phyloP scores from a whole-genome alignment of 2,797 vertebrate species.

The Distichodus sexfasciatus region DNA sequence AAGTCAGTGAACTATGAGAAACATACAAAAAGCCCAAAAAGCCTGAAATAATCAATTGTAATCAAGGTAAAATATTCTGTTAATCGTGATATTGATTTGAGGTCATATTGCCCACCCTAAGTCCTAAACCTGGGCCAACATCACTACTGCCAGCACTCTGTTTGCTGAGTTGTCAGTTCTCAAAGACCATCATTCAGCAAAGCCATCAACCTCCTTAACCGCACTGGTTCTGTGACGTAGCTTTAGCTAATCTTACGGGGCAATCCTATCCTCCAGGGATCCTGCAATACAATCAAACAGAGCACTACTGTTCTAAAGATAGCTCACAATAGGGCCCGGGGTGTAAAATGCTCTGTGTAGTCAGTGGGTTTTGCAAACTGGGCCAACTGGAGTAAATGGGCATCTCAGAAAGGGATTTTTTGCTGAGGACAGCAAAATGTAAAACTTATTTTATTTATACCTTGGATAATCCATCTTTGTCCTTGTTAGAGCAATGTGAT shows the following conservation, averaged over 20 bases:
- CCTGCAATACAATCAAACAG: conserved; percentile 38
- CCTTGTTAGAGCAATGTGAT: too few relatives aligned
- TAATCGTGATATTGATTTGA: too few relatives aligned
- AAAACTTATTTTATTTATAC: too few relatives aligned
- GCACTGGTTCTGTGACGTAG: conserved; percentile 56
- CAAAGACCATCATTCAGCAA: conserved; percentile 50
- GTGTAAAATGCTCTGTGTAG: not conserved
- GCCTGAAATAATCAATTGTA: too few relatives aligned
- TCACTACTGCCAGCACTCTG: conserved; percentile 16
- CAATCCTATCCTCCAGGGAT: conserved; percentile 50
- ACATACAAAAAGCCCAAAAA: too few relatives aligned
- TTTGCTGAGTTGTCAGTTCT: conserved; percentile 54
- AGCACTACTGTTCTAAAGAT: conserved; percentile 63
- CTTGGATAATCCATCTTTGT: too few relatives aligned
- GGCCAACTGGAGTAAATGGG: conserved; percentile 11
- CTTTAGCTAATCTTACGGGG: conserved; percentile 59
- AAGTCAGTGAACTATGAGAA: too few relatives aligned
- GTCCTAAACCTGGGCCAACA: conserved; percentile 2
- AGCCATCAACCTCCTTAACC: conserved; percentile 19
- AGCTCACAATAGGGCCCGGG: conserved; percentile 37
- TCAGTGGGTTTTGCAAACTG: not conserved
- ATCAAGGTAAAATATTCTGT: too few relatives aligned
- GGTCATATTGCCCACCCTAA: too few relatives aligned
- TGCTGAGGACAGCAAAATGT: not conserved
- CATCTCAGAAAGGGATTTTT: not conserved